Conservation (phyloP, 2,797 vertebrate genomes). For the Petrocephalus schoutedeni region DNA sequence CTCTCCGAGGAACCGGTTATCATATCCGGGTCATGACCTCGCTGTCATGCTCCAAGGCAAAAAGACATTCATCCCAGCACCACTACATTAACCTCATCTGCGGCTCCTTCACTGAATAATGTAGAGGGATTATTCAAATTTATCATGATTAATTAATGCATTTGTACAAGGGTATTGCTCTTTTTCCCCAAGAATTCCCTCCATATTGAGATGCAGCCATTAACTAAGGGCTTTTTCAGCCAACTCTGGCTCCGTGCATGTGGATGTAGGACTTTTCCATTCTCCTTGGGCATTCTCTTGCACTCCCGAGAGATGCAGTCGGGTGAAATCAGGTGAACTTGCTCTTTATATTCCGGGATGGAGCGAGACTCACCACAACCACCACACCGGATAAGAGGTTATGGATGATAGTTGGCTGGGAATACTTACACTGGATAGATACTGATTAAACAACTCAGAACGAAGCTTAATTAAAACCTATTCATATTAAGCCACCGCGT, state of each 20-base stretch:
- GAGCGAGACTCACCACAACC: not conserved
- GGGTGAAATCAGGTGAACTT: not conserved
- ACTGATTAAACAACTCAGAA: not conserved
- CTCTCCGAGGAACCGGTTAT: not conserved
- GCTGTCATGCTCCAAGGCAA: not conserved
- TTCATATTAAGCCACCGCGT: not conserved
- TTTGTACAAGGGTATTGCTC: constrained; percentile 26
- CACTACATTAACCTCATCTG: constrained; percentile 5
- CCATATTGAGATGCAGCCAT: not conserved
- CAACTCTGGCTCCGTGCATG: not conserved
- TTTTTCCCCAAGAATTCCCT: constrained; percentile 48
- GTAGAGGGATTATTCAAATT: not conserved
- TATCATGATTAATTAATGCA: constrained; percentile 3
- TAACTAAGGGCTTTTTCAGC: not conserved
- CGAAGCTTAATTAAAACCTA: not conserved
- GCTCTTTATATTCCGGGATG: not conserved
- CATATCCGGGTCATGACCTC: not conserved
- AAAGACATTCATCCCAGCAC: not conserved
- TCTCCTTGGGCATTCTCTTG: not conserved
- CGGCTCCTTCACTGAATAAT: not conserved
- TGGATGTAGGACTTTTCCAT: not conserved
- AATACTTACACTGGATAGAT: not conserved
- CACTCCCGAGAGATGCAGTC: not conserved
- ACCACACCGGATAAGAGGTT: not conserved
- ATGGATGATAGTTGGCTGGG: not conserved